Percentiles rank a stretch among this genome's conserved stretches.
Conservation (phyloP, 2,113 vertebrate genomes). For the Phyllostomus discolor region DNA sequence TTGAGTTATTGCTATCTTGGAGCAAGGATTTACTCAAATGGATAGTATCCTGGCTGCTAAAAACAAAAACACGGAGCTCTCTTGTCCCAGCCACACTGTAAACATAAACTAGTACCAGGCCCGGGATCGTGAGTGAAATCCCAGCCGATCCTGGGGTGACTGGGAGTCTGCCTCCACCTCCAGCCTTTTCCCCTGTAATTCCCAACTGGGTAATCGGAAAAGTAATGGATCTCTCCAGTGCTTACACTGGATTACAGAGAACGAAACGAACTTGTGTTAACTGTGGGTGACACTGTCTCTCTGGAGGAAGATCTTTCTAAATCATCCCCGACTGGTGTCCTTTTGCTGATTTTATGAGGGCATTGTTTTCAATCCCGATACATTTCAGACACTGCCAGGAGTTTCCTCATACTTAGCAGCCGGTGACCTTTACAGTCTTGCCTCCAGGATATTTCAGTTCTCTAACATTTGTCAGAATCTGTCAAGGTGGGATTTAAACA, state of each 20-base stretch:
- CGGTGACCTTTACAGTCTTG: neutral
- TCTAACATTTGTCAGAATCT: neutral
- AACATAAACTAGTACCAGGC: neutral
- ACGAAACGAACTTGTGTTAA: neutral
- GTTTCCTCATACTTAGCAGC: neutral
- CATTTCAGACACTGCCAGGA: neutral
- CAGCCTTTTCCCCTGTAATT: neutral
- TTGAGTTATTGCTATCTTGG: neutral
- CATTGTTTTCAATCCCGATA: neutral
- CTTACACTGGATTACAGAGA: neutral
- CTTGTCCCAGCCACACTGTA: neutral
- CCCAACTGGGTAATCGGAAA: neutral
- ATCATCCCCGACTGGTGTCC: neutral
- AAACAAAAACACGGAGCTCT: neutral
- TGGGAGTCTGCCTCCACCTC: neutral
- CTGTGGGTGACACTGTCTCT: neutral
- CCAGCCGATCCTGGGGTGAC: neutral
- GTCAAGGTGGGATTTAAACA: neutral
- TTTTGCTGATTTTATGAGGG: neutral
- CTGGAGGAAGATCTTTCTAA: neutral
- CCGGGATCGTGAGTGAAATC: neutral
- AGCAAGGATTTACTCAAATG: neutral
- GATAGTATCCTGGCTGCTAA: neutral
- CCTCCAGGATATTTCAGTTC: neutral
- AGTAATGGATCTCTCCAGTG: neutral